Conservation (phyloP, 2,888 invertebrate genomes). For the Mylabris sibirica region DNA sequence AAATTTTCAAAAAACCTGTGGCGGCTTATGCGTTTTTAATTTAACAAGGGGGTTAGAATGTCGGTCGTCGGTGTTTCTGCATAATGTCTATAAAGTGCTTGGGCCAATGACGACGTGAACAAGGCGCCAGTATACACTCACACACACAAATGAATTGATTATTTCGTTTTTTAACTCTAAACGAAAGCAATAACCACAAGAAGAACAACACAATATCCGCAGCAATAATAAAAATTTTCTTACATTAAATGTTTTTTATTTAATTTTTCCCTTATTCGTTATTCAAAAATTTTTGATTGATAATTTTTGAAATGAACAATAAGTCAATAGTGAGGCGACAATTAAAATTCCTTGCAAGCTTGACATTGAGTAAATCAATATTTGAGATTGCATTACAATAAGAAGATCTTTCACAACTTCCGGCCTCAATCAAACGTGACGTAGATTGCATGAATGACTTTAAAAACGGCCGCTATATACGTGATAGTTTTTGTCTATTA, state of each 20-base stretch:
- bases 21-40: constrained; percentile 24
- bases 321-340: not conserved
- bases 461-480: not conserved
- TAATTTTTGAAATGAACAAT: not conserved
- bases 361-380: not conserved
- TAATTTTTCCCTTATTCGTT: not conserved
- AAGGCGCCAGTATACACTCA: constrained; percentile 3
- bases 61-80: constrained; percentile 27
- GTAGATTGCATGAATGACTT: constrained; percentile 14
- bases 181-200: not conserved
- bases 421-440: constrained; percentile 19
- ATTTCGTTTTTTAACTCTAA: not conserved
- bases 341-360: constrained; percentile 3
- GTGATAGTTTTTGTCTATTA: constrained; percentile 7
- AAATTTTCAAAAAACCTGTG: constrained; percentile 12
- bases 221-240: not conserved
- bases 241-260: not conserved
- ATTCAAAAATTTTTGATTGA: not conserved
- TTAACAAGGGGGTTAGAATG: constrained; percentile 30
- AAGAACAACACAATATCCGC: not conserved
- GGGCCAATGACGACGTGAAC: constrained; percentile 2
- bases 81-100: constrained; percentile 18
- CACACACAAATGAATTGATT: not conserved
- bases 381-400: not conserved
- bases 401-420: constrained; percentile 18